A percentile compares a stretch with the other conserved stretches of the same genome.
Evolutionary conservation across 2,888 invertebrate genomes (phyloP).

Genomic region (Myopa testacea): DNA sequence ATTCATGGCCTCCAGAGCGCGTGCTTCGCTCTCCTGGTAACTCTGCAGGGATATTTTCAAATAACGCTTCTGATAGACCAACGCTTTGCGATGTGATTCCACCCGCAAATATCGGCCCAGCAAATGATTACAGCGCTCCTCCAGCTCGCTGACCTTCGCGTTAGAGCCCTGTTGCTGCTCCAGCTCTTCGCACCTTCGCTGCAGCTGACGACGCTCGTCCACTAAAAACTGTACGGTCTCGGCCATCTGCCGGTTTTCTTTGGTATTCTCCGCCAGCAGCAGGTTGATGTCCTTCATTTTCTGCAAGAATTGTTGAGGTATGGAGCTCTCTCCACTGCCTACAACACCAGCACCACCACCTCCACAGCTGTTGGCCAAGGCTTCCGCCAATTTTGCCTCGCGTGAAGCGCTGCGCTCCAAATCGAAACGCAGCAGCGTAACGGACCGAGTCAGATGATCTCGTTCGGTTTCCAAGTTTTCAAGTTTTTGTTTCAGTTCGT

Average conservation of each 20-base stretch:
- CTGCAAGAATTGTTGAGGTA: slow-evolving; percentile 66
- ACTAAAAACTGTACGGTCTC: slow-evolving; percentile 67
- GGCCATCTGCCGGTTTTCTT: slow-evolving; percentile 71
- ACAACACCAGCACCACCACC: slow-evolving; percentile 49
- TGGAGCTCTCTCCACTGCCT: slow-evolving; percentile 57
- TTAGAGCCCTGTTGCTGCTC: slow-evolving; percentile 57
- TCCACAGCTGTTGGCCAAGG: slow-evolving; percentile 58
- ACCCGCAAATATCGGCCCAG: slow-evolving; percentile 80
- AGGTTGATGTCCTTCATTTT: slow-evolving; percentile 71
- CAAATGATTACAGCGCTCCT: slow-evolving; percentile 72
- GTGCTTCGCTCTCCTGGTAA: slow-evolving; percentile 66
- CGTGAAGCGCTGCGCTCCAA: slow-evolving; percentile 65
- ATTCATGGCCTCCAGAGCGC: slow-evolving; percentile 56
- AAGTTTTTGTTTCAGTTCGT: slow-evolving; percentile 60
- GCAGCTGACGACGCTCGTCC: slow-evolving; percentile 70
- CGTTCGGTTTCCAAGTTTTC: slow-evolving; percentile 56
- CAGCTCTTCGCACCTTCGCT: slow-evolving; percentile 69
- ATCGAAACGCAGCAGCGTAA: slow-evolving; percentile 62
- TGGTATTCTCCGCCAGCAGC: slow-evolving; percentile 69
- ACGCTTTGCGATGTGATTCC: slow-evolving; percentile 87
- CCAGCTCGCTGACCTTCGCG: slow-evolving; percentile 60
- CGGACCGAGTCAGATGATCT: slow-evolving; percentile 58
- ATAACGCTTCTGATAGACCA: slow-evolving; percentile 92
- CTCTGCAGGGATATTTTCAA: slow-evolving; percentile 75
- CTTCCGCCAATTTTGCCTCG: slow-evolving; percentile 64